These are phyloP conservation scores for Catharus minimus DNA, from an alignment of 2,113 vertebrate genomes.

Conservation along the genomic window DNA sequence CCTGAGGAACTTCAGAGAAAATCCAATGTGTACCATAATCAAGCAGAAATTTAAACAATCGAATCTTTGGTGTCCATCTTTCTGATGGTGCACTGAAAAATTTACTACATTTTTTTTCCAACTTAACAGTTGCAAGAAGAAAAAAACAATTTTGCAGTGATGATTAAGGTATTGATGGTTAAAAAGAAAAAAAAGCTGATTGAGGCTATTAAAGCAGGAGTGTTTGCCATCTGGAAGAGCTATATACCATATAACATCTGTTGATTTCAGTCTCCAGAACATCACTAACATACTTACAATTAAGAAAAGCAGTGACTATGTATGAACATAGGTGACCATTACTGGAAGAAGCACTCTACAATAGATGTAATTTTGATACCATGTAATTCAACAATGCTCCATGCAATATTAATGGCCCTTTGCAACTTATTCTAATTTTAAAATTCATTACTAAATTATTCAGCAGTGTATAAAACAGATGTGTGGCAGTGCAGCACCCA, in stretches of 20 bases:
- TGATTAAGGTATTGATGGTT: neutral
- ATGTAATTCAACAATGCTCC: conserved; percentile 54
- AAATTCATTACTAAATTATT: conserved; percentile 75
- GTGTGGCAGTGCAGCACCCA: conserved; percentile 40
- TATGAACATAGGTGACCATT: conserved; percentile 11
- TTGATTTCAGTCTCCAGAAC: conserved; percentile 5
- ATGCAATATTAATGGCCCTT: conserved; percentile 73
- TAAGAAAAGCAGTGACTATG: neutral
- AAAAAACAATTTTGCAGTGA: neutral
- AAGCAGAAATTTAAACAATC: neutral
- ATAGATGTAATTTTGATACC: conserved; percentile 34
- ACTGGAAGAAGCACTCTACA: conserved; percentile 26
- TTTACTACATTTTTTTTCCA: neutral
- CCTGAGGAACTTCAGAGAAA: neutral
- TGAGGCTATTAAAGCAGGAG: neutral
- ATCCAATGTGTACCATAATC: neutral
- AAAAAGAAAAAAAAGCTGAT: neutral
- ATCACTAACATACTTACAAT: conserved; percentile 11
- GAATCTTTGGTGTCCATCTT: neutral
- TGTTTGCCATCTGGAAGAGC: conserved; percentile 32
- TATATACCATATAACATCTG: conserved; percentile 22
- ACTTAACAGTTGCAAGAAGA: neutral
- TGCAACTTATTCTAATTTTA: conserved; percentile 61
- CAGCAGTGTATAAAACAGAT: conserved; percentile 67
- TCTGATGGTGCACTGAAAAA: neutral